phyloP scores from a whole-genome alignment of 2,888 invertebrate species.

The Eumerus sabulonum region DNA sequence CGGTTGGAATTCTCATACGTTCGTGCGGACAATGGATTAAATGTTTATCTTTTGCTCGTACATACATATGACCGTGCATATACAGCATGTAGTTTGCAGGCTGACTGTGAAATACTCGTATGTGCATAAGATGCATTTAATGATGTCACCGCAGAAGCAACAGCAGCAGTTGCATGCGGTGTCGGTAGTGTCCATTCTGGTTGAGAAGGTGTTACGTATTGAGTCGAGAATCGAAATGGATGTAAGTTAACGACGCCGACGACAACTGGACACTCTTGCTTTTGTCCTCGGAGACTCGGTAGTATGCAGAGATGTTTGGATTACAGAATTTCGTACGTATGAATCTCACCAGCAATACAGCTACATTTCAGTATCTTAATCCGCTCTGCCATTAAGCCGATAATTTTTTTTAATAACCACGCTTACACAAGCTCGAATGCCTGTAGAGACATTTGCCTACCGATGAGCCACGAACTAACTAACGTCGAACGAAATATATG shows the following conservation, averaged over 20 bases:
- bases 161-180: constrained; percentile 18
- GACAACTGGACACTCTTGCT: background rate
- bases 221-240: constrained; percentile 1
- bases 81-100: background rate
- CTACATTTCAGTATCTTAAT: no score
- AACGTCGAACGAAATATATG: no score
- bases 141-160: constrained; percentile 30
- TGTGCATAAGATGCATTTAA: constrained; percentile 8
- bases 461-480: background rate
- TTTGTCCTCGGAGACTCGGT: background rate
- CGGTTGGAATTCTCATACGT: constrained; percentile 39
- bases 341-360: no score
- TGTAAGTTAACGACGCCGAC: background rate
- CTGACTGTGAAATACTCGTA: background rate
- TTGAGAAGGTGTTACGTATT: constrained; percentile 9
- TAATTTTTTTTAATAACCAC: no score
- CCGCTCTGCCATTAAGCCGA: no score
- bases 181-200: constrained; percentile 19
- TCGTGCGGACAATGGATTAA: constrained; percentile 9
- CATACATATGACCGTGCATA: background rate
- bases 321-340: no score
- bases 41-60: background rate
- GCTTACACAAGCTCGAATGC: no score
- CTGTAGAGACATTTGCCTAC: no score
- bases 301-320: background rate